Evolutionary conservation across 2,888 invertebrate genomes (phyloP).

Genomic region (Drepanosiphum platanoidis): DNA sequence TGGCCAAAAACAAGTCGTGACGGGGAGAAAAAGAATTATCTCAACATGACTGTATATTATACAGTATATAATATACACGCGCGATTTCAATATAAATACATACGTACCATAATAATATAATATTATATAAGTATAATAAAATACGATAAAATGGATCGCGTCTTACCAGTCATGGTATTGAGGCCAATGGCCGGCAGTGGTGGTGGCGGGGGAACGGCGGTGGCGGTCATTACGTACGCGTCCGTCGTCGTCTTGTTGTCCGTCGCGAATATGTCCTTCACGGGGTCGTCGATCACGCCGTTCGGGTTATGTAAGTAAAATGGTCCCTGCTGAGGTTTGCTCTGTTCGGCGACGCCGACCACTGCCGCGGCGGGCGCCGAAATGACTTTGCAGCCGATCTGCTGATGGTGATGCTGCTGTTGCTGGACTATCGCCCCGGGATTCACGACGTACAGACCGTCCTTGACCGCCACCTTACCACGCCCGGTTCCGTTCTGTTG

Average conservation of each 20-base stretch:
- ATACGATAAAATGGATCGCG: neutral
- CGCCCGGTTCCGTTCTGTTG: constrained; percentile 62
- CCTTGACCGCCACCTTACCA: constrained; percentile 68
- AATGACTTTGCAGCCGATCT: constrained; percentile 67
- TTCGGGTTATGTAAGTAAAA: constrained; percentile 88
- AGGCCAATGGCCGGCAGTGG: constrained; percentile 65
- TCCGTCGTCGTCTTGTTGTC: constrained; percentile 51
- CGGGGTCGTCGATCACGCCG: constrained; percentile 81
- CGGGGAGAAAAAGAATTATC: neutral
- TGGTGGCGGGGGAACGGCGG: constrained; percentile 61
- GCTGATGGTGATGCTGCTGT: constrained; percentile 64
- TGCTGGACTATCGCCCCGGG: constrained; percentile 72
- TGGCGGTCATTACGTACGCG: constrained; percentile 59
- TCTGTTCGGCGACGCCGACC: neutral
- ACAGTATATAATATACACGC: neutral
- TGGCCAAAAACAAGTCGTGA: neutral
- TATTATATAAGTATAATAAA: neutral
- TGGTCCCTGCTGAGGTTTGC: constrained; percentile 70
- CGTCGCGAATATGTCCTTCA: constrained; percentile 79
- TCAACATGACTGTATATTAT: neutral
- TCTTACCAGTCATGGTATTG: constrained; percentile 63
- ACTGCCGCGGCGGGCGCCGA: neutral
- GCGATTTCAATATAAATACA: neutral
- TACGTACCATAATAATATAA: neutral
- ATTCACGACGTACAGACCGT: constrained; percentile 86